Conservation (phyloP, 64 coral and sea anemone genomes). For the Montipora sp. region DNA sequence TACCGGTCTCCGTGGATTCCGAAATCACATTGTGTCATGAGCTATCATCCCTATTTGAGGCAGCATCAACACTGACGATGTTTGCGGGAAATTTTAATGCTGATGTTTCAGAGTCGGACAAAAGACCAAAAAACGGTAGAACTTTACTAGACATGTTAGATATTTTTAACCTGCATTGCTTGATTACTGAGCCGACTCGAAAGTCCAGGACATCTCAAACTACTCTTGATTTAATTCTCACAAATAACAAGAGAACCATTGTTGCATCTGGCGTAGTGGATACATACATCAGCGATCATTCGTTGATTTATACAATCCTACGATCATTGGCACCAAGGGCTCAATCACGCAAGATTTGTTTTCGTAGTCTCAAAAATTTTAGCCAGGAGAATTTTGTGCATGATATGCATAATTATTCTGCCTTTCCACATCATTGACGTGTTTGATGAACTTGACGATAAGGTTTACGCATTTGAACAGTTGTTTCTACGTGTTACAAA, state of each 20-base stretch:
- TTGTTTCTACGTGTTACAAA: constrained; percentile 37
- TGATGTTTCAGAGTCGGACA: constrained; percentile 30
- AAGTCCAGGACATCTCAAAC: constrained; percentile 52
- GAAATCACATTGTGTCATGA: constrained; percentile 35
- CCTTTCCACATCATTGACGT: constrained; percentile 55
- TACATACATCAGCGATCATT: constrained; percentile 57
- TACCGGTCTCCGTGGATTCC: constrained; percentile 55
- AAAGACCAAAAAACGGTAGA: constrained; percentile 38
- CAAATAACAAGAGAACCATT: constrained; percentile 19
- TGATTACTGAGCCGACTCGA: constrained; percentile 56
- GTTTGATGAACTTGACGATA: constrained; percentile 65
- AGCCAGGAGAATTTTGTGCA: constrained; percentile 47
- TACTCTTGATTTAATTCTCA: constrained; percentile 68
- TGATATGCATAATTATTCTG: constrained; percentile 10
- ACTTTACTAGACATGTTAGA: constrained; percentile 51
- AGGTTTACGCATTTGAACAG: constrained; percentile 50
- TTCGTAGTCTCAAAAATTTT: constrained; percentile 46
- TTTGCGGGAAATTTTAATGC: constrained; percentile 59
- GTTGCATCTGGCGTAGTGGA: constrained; percentile 49
- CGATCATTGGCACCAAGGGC: constrained; percentile 4
- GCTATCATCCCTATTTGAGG: constrained; percentile 38
- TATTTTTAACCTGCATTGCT: constrained; percentile 48
- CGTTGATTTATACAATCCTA: constrained; percentile 47
- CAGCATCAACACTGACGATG: constrained; percentile 6
- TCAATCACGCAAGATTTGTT: constrained; percentile 18